phyloP scores from a whole-genome alignment of 2,888 invertebrate genomes.

The Drosophila ezoana region DNA sequence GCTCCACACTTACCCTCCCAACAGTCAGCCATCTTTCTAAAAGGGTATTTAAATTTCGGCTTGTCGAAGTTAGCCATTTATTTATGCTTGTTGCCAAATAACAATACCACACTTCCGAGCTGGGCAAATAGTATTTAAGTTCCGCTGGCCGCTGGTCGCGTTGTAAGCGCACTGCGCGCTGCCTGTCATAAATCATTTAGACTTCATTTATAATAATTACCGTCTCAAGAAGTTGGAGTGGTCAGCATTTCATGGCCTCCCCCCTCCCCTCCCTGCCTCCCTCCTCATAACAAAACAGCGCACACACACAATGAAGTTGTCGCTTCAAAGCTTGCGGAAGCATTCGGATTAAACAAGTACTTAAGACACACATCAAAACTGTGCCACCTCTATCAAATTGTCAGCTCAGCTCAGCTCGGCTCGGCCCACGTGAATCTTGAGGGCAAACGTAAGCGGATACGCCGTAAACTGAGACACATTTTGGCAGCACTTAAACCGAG shows the following conservation, averaged over 20 bases:
- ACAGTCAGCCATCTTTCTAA: no score
- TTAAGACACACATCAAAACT: constrained; percentile 23
- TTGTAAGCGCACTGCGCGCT: constrained; percentile 61
- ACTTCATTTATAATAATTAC: constrained; percentile 79
- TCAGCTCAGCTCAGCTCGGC: constrained; percentile 2
- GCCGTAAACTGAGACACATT: constrained; percentile 32
- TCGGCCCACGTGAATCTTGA: constrained; percentile 11
- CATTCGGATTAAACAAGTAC: constrained; percentile 30
- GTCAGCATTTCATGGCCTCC: constrained; percentile 56
- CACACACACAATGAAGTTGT: constrained; percentile 71
- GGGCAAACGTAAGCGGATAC: constrained; percentile 16
- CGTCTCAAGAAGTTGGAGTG: constrained; percentile 56
- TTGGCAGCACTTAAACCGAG: constrained; percentile 39
- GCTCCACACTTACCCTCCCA: no score
- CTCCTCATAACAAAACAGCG: constrained; percentile 29
- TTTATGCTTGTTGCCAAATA: neutral
- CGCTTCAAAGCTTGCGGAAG: constrained; percentile 66
- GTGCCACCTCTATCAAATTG: constrained; percentile 16
- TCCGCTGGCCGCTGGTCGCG: constrained; percentile 56
- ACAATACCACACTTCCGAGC: constrained; percentile 56
- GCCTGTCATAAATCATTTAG: constrained; percentile 72
- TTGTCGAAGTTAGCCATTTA: no score
- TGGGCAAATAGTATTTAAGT: constrained; percentile 39
- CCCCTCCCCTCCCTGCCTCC: no score
- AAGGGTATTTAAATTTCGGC: no score